Percentiles rank a stretch among this genome's conserved stretches.
Conservation (phyloP, 2,888 invertebrate genomes). For the Aphidius colemani region DNA sequence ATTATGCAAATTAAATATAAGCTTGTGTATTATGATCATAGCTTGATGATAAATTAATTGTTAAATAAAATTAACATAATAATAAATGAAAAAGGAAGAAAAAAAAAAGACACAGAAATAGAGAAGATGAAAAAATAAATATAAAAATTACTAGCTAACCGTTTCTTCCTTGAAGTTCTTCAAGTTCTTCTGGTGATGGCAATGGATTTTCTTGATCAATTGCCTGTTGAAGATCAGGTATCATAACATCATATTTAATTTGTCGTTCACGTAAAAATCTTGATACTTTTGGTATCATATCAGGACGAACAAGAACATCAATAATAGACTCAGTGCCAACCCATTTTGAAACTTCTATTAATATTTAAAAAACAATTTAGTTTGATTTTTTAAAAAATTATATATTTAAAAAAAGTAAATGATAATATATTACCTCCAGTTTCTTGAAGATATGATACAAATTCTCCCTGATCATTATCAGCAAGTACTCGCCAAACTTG, state of each 20-base stretch:
- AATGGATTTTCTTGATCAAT: slow-evolving; percentile 80
- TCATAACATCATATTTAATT: slow-evolving; percentile 72
- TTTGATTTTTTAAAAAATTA: slow-evolving; percentile 8
- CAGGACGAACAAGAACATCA: slow-evolving; percentile 74
- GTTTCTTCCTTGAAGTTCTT: slow-evolving; percentile 71
- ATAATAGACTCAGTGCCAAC: slow-evolving; percentile 67
- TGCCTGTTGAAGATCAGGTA: slow-evolving; percentile 77
- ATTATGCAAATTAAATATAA: too few species aligned
- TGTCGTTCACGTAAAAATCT: slow-evolving; percentile 67
- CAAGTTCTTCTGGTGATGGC: slow-evolving; percentile 64
- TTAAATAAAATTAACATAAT: too few species aligned
- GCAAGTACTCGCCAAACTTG: slow-evolving; percentile 76
- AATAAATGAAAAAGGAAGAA: background rate
- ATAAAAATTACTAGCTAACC: slow-evolving; percentile 41
- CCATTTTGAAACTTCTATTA: slow-evolving; percentile 69
- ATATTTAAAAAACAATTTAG: background rate
- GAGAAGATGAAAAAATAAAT: too few species aligned
- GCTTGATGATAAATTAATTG: too few species aligned
- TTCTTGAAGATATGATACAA: slow-evolving; percentile 61
- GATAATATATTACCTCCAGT: slow-evolving; percentile 62
- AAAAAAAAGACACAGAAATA: too few species aligned
- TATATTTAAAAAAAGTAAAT: slow-evolving; percentile 1
- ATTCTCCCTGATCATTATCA: slow-evolving; percentile 63
- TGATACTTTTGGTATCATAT: slow-evolving; percentile 69
- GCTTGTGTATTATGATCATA: too few species aligned